Conservation (phyloP, 2,797 vertebrate genomes). For the Channallabes apus region DNA sequence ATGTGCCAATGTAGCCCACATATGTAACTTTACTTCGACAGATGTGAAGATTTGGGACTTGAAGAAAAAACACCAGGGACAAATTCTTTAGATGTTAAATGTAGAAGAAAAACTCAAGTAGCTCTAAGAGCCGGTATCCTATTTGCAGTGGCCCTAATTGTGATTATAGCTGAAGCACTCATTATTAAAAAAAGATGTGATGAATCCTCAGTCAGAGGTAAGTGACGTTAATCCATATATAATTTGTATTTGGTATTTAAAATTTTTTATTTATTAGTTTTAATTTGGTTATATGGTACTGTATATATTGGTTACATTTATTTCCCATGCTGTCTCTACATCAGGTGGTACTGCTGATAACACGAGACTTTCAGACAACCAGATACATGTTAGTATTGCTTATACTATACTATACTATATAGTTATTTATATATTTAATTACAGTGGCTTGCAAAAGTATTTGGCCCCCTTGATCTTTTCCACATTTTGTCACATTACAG, state of each 20-base stretch:
- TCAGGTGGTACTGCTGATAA: background rate
- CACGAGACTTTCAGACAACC: background rate
- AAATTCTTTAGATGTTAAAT: constrained; percentile 50
- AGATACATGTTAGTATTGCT: background rate
- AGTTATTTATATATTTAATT: background rate
- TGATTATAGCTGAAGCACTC: background rate
- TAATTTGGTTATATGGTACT: background rate
- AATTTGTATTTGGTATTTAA: background rate
- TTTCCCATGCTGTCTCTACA: background rate
- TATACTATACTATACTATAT: too few species aligned
- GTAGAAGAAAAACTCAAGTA: constrained; percentile 4
- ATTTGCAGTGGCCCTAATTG: background rate
- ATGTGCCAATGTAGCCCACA: background rate
- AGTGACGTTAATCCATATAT: background rate
- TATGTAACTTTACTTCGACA: constrained; percentile 40
- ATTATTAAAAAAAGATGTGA: background rate
- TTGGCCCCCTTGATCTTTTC: too few species aligned
- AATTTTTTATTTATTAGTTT: background rate
- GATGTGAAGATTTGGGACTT: constrained; percentile 52
- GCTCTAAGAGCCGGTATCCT: background rate
- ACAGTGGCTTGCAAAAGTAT: too few species aligned
- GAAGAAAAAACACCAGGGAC: constrained; percentile 51
- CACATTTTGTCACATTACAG: too few species aligned
- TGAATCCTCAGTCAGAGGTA: background rate
- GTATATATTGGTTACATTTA: background rate